Evolutionary conservation across 2,888 invertebrate species (phyloP), one percentile per base, ranked within the genome.

Genomic region (Priapulus caudatus): DNA sequence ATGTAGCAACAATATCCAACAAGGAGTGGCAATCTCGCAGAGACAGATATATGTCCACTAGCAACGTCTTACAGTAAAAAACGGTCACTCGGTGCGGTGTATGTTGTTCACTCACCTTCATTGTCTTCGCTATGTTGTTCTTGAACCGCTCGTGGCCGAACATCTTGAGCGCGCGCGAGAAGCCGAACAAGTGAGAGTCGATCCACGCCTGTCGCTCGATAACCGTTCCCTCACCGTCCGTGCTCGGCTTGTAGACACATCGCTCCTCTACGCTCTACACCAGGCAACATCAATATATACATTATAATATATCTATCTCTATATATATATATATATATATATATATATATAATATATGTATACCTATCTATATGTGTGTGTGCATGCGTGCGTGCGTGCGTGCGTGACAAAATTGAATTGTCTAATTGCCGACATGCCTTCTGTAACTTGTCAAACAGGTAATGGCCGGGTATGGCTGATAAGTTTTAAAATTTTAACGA

Each of bases 121-220:
- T 81, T 75, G 90, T 86, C 73, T 88, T 84, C 23, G 72, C 69
- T 63, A 85, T 84, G 68, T 92, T 91, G 66, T 86, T 85, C 66
- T 83, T 83, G 72, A 90, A 92, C 56, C 91, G 77, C 56, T 91
- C 90, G 58, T 86, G 75, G 1, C 90, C 92, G 72, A 91, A 92
- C 3, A 85, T 84, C 58, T 89, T 82, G 60, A 93, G 87, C 3
- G 91, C 84, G 52, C 84, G 75, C 24, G 87, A 83, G 68, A 92
- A 85, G 23, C 91, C 92, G 71, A 81, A 83, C 48, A 92, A 81
- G 65, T 84, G 83, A 1, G 91, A 91, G 66, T 86, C 85, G 55
- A 93, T 83, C 83, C 89, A 90, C 0, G 90, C 91, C 1, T 84
- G 81, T 52, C 91, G 78, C 22, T 79, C 74, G 20, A 87, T 88